Base-by-base conservation (phyloP, 1,140 invertebrate species). In the Bombyx mandarina region DNA sequence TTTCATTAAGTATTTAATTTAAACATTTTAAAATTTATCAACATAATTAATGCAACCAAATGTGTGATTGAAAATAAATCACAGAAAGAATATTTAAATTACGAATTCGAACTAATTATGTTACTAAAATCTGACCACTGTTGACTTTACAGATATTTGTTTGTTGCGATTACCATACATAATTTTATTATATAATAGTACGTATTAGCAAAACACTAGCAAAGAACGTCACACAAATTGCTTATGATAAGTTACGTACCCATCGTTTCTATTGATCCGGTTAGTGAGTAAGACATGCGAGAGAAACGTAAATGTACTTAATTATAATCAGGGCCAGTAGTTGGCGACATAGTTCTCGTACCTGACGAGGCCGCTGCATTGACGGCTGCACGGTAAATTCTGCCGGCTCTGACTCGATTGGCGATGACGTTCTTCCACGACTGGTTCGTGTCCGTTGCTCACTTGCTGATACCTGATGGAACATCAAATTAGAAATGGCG, bases 281-380 rank as follows among this genome's bases (percentile, higher is more conserved):
- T 63, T 35, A 35, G 26, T 35, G 57, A 60, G 72, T 62, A 61
- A 69, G 56, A 76, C 82, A 77, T 82, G 78, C 69, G 65, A 70
- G 57, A 67, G 69, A 75, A 54, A 50, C 56, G 60, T 61, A 67
- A 35, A 51, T 58, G 54, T 48, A 46, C 8, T 6, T 35, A n/a
- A 66, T 76, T 77, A 79, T 69, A 66, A 59, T 77, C 61, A 84
- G 43, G 77, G 78, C 79, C 82, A 82, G 62, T 75, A 81, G n/a
- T 57, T 63, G 53, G 73, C 26, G 26, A 35, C 60, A 22, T 71
- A 42, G 52, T 79, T 66, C 62, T 70, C 65, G 44, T 85, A 87
- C 84, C 84, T 87, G 76, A 87, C 84, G 63, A 87, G 69, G n/a
- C 81, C 84, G 43, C 84, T 71, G 54, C 84, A 84, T 45, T 86